Conservation (phyloP, 2,113 vertebrate species). For the Bufo bufo region DNA sequence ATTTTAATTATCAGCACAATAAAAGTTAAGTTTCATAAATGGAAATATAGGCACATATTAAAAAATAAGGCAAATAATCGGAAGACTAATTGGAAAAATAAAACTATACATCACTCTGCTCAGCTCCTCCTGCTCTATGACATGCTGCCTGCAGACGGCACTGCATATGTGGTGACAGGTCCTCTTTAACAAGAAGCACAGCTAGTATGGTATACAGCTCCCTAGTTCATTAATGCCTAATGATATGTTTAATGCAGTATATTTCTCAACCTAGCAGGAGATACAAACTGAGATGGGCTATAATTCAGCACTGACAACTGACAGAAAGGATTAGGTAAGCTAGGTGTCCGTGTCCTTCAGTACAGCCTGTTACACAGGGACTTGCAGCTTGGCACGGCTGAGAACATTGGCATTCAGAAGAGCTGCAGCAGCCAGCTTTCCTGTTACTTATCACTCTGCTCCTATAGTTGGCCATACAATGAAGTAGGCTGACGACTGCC, state of each 20-base stretch:
- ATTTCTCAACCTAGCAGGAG: not conserved
- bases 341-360: not conserved
- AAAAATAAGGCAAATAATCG: too few relatives aligned
- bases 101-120: too few relatives aligned
- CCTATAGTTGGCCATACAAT: not conserved
- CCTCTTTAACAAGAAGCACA: not conserved
- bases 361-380: not conserved
- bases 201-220: not conserved
- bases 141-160: too few relatives aligned
- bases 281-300: not conserved
- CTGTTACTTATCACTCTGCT: not conserved
- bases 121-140: too few relatives aligned
- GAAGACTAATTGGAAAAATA: too few relatives aligned
- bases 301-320: not conserved
- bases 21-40: too few relatives aligned
- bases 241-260: not conserved
- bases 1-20: too few relatives aligned
- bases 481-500: too few relatives aligned
- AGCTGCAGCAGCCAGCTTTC: not conserved
- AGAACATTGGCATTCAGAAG: not conserved
- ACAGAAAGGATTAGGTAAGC: not conserved
- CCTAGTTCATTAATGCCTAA: not conserved
- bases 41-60: too few relatives aligned
- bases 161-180: not conserved
- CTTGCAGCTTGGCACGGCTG: not conserved